Conservation (phyloP, 2,113 vertebrate genomes). For the Mus pahari region DNA sequence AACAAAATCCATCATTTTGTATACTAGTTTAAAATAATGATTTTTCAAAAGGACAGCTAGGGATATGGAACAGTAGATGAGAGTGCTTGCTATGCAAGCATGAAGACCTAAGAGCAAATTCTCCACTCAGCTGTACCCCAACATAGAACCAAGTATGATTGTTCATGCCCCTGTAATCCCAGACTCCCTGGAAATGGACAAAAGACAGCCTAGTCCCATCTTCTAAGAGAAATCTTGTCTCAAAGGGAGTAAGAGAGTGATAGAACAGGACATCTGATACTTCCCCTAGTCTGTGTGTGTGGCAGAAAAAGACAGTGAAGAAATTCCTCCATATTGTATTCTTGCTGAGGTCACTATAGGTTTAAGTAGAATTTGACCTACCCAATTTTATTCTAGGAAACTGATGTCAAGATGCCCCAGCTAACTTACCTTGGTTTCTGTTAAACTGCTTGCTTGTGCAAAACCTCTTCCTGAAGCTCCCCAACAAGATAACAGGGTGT, state of each 20-base stretch:
- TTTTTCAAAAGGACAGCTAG: not conserved
- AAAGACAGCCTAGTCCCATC: not conserved
- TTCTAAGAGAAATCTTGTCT: not conserved
- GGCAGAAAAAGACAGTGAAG: not conserved
- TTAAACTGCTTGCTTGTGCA: not conserved
- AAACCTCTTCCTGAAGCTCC: not conserved
- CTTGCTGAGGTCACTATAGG: not conserved
- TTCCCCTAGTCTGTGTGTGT: not conserved
- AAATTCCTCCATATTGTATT: not conserved
- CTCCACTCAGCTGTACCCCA: too few relatives aligned
- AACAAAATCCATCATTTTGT: not conserved
- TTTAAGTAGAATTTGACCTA: not conserved
- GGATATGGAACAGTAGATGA: not conserved
- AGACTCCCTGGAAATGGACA: not conserved
- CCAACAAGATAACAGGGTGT: not conserved
- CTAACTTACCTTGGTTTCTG: not conserved
- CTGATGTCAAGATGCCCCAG: not conserved
- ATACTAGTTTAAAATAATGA: not conserved
- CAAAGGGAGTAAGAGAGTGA: not conserved
- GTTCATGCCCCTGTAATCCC: not conserved
- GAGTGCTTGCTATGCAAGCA: not conserved
- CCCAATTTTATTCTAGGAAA: not conserved
- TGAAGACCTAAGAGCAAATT: not conserved
- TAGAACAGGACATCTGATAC: not conserved
- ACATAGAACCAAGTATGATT: not conserved